Evolutionary conservation across 2,888 invertebrate genomes (phyloP).

Genomic region (Dendrolimus houi): DNA sequence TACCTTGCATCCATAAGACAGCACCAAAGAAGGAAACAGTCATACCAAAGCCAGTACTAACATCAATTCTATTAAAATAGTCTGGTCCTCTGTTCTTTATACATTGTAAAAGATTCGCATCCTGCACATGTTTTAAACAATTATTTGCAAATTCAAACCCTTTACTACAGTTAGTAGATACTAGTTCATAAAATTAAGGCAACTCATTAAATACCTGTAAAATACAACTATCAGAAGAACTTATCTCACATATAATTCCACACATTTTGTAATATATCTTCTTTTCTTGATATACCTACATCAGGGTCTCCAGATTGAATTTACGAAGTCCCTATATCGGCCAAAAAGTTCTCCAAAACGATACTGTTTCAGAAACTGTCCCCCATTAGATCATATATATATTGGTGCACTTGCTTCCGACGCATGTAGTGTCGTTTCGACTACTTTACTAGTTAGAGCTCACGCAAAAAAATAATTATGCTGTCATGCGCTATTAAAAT

Average conservation of each 20-base stretch:
- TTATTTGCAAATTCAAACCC: not conserved
- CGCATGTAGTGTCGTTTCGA: no score
- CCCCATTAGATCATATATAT: no score
- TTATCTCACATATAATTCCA: slow-evolving; percentile 71
- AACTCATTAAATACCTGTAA: slow-evolving; percentile 17
- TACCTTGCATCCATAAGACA: slow-evolving; percentile 92
- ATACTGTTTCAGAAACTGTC: no score
- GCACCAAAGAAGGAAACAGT: slow-evolving; percentile 62
- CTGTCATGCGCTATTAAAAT: no score
- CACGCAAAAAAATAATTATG: no score
- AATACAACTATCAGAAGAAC: slow-evolving; percentile 18
- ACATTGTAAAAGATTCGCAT: slow-evolving; percentile 42
- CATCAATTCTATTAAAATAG: slow-evolving; percentile 25
- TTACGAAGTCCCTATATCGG: no score
- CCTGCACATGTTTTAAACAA: slow-evolving; percentile 30
- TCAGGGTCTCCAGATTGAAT: no score
- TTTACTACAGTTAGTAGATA: slow-evolving; percentile 7
- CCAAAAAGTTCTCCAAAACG: no score
- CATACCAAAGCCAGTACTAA: slow-evolving; percentile 20
- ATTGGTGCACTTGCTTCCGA: no score
- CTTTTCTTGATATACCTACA: no score
- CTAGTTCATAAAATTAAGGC: not conserved
- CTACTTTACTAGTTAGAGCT: no score
- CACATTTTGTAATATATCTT: slow-evolving; percentile 46
- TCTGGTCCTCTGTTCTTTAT: slow-evolving; percentile 79